Evolutionary conservation across 2,797 vertebrate genomes (phyloP).

Genomic region (Hypotaenidia philippensis): DNA sequence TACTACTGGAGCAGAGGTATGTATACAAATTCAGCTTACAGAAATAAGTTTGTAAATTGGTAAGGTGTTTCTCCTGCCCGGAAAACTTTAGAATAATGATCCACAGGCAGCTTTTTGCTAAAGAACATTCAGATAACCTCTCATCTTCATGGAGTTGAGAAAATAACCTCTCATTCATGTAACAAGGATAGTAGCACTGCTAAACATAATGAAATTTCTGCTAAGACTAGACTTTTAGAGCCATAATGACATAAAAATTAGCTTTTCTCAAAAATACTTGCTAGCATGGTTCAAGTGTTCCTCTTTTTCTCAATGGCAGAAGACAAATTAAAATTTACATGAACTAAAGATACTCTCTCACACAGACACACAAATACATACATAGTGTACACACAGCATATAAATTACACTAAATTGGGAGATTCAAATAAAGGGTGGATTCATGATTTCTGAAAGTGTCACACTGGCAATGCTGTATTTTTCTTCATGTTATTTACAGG

Average conservation of each 20-base stretch:
- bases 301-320: neutral
- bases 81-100: neutral
- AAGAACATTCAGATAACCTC: neutral
- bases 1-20: neutral
- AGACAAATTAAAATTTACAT: neutral
- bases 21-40: neutral
- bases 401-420: neutral
- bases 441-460: neutral
- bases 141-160: neutral
- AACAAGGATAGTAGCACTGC: neutral
- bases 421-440: neutral
- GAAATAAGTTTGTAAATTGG: neutral
- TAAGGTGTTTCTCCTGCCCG: neutral
- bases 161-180: neutral
- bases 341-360: neutral
- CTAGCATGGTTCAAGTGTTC: neutral
- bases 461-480: neutral
- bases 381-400: rapidly evolving
- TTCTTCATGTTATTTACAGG: neutral
- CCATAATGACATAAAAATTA: neutral
- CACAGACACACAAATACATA: neutral
- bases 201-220: neutral
- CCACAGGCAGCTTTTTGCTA: neutral
- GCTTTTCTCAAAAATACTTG: neutral
- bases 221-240: neutral